Percentiles rank a stretch among this genome's conserved stretches.
These are phyloP conservation scores for Gephyroberyx darwinii DNA, from an alignment of 2,797 vertebrate species.

Conservation along the genomic window DNA sequence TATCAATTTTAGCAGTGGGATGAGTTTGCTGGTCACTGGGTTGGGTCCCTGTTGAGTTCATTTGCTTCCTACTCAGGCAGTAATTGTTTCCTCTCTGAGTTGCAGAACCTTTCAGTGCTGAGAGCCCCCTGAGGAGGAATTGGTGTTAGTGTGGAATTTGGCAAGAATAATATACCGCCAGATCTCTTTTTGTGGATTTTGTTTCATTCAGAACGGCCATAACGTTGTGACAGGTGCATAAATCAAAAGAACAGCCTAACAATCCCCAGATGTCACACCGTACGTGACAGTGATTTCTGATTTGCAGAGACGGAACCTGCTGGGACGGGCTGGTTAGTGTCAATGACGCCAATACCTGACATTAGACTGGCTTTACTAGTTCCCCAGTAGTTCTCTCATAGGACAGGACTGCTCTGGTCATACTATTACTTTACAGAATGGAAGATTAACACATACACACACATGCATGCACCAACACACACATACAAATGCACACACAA, in stretches of 20 bases:
- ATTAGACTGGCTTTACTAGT: slow-evolving; percentile 12
- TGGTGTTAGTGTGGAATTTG: slow-evolving; percentile 31
- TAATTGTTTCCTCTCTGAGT: slow-evolving; percentile 51
- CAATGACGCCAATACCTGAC: slow-evolving; percentile 16
- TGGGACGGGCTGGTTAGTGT: slow-evolving; percentile 12
- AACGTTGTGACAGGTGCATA: slow-evolving; percentile 36
- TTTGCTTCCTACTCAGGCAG: slow-evolving; percentile 23
- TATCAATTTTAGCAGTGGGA: slow-evolving; percentile 36
- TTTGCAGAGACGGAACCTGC: slow-evolving; percentile 32
- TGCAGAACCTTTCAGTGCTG: not conserved
- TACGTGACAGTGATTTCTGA: slow-evolving; percentile 40
- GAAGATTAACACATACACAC: not conserved
- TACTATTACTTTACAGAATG: not conserved
- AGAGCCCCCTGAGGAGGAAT: not conserved
- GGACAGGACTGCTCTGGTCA: not conserved
- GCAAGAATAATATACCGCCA: slow-evolving; percentile 48
- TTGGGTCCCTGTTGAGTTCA: slow-evolving; percentile 17
- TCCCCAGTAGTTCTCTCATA: not conserved
- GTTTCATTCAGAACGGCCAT: slow-evolving; percentile 41
- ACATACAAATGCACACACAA: not conserved
- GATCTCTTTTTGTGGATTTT: slow-evolving; percentile 54
- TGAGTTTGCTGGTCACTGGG: slow-evolving; percentile 37
- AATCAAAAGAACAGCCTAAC: slow-evolving; percentile 43
- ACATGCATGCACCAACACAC: too few species aligned
- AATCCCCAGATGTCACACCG: slow-evolving; percentile 37